Evolutionary conservation across 1,140 invertebrate genomes (phyloP).

Genomic region (Ladona fulva): DNA sequence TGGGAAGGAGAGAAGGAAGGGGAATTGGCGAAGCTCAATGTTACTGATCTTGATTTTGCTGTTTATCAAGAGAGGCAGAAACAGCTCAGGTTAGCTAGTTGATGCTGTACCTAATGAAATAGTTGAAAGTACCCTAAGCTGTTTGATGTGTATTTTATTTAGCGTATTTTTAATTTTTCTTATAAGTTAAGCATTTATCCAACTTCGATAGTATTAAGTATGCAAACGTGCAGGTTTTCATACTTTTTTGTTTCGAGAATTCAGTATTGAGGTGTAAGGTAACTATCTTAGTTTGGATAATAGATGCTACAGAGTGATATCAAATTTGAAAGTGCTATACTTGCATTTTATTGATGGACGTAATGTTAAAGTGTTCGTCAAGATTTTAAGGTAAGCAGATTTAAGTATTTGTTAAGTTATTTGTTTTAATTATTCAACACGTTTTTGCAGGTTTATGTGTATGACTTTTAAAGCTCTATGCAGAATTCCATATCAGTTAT

Average conservation of each 20-base stretch:
- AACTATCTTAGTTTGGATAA: too few relatives aligned
- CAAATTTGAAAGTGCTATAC: too few relatives aligned
- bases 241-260: too few relatives aligned
- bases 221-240: too few relatives aligned
- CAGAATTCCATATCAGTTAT: neutral
- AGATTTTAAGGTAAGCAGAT: neutral
- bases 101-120: neutral
- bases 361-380: too few relatives aligned
- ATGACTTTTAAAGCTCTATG: neutral
- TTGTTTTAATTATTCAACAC: neutral
- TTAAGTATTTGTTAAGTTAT: neutral
- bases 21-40: slow-evolving; percentile 54
- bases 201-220: too few relatives aligned
- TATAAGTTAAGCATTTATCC: too few relatives aligned
- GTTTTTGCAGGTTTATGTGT: neutral
- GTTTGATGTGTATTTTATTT: too few relatives aligned
- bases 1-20: slow-evolving; percentile 71
- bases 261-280: too few relatives aligned
- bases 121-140: neutral
- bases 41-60: slow-evolving; percentile 51
- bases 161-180: too few relatives aligned
- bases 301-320: too few relatives aligned
- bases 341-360: too few relatives aligned
- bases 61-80: slow-evolving; percentile 69
- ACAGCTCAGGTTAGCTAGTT: slow-evolving; percentile 38